Evolutionary conservation across 2,888 invertebrate species (phyloP), one percentile per base, ranked within the genome.

Genomic region (Brassicogethes aeneus): DNA sequence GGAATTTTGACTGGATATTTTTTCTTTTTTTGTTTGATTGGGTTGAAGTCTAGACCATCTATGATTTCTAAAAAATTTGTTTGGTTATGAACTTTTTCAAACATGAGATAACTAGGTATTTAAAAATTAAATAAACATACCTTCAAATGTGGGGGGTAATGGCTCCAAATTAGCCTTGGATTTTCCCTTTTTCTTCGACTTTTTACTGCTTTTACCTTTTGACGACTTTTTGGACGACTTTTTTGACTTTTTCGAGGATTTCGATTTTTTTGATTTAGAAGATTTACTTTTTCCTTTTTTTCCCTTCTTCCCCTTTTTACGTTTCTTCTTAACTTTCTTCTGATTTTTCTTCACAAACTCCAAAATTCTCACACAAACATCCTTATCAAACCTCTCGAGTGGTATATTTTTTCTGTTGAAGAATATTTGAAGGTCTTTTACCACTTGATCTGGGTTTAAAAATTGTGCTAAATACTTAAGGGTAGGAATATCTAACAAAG

Each of bases 401-500:
- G 42, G 39, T 1, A 57, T 44, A 29, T 17, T 42, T 3, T 42
- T 47, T 15, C 44, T 40, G 8, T 57, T 40, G 16, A 62, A 52
- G 2, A 64, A 46, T 2, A 54, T 15, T 45, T 59, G 54, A 2
- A 61, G 35, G 32, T 52, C 49, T 8, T 44, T 29, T 3, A 58
- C 2, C 3, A 49, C 51, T 15, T 49, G 46, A 7, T 52, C 39
- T 1, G 56, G 41, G 0, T 52, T 56, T 3, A 64, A 37, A 43
- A 58, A 60, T 38, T 54, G 48, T 3, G 55, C 54, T 36, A 64
- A 47, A 29, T 41, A 44, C n/a, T 50, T 46, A 2, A 55, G 39
- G 29, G 42, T 37, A 12, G 34, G 36, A 17, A 59, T 51, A 17
- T 57, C 46, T 8, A 55, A 47, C 7, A 57, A 41, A 32, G 55